Evolutionary conservation across 2,797 vertebrate genomes (phyloP), one percentile per base, ranked within the genome.

Genomic region (Cyprinella venusta): DNA sequence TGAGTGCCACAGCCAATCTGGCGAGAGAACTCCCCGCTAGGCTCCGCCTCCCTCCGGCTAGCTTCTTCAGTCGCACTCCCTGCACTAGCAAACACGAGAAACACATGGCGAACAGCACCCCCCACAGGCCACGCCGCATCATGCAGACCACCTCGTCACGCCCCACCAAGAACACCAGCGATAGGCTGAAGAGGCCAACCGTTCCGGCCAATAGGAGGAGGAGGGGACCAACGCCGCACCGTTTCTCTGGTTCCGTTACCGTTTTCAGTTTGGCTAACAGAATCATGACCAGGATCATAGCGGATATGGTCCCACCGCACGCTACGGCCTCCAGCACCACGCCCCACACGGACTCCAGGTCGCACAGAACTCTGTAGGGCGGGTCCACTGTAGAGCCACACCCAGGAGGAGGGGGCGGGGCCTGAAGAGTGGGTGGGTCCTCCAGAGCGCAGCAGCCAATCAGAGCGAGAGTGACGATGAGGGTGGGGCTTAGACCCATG

Each of bases 321-420:
- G 98, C 97, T 65, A 97, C 94, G 0, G 97, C 96, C 92, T 99
- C 98, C 92, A 99, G 89, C 1, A 98, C 97, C 42, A 99, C 96
- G 0, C 97, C 98, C 98, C 98, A 99, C 12, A 96, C 94, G 0
- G 97, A 94, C 91, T 99, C 97, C 95, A 99, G 96, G 93, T 99
- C 97, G 1, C 98, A 99, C 87, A 99, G 95, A 86, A 96, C 94
- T 33, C 96, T 89, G 61, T 97, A 99, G 45, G 95, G 94, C 13
- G 94, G 96, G 42, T 96, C 94, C 12, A 99, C 95, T 26, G 95
- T 93, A 86, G 95, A 90, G 5, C 96, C 95, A 3, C 98, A 99
- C 15, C 98, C 98, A 71, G 95, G 93, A 0, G 97, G 96, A 0
- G 96, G 96, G 93, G 92, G 87, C 1, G 38, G 36, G 38, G 67